These are phyloP conservation scores for Dasypogon diadema DNA, from an alignment of 2,888 invertebrate genomes.

Conservation along the genomic window DNA sequence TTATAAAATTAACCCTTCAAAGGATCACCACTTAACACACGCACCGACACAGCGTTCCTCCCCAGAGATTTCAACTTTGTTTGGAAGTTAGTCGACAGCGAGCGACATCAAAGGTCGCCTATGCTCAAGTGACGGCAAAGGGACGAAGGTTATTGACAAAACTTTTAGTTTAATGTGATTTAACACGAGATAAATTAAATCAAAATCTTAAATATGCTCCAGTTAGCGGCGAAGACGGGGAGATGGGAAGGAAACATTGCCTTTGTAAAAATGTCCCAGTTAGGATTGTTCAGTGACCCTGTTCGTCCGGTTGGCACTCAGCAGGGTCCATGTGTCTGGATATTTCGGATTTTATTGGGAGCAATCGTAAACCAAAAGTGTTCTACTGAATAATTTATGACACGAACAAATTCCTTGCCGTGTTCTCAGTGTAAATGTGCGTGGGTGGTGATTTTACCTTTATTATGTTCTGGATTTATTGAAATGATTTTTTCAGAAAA, in stretches of 20 bases:
- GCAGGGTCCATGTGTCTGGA: no score
- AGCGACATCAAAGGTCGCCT: slow-evolving; percentile 33
- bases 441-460: no score
- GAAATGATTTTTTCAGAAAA: no score
- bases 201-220: slow-evolving; percentile 38
- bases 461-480: no score
- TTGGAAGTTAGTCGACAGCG: slow-evolving; percentile 35
- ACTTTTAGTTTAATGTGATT: slow-evolving; percentile 45
- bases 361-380: no score
- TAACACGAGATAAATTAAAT: slow-evolving; percentile 44
- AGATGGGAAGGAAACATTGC: not conserved
- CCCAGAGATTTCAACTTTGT: slow-evolving; percentile 31
- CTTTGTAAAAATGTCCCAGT: no score
- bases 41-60: slow-evolving; percentile 1
- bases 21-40: slow-evolving; percentile 35
- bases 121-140: slow-evolving; percentile 28
- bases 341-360: no score
- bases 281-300: no score
- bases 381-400: no score
- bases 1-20: slow-evolving; percentile 59
- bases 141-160: slow-evolving; percentile 44
- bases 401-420: no score
- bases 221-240: not conserved
- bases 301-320: no score
- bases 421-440: no score